Evolutionary conservation across 2,797 vertebrate genomes (phyloP), one percentile per base, ranked within the genome.

Genomic region (Mormyrops attenuatus): DNA sequence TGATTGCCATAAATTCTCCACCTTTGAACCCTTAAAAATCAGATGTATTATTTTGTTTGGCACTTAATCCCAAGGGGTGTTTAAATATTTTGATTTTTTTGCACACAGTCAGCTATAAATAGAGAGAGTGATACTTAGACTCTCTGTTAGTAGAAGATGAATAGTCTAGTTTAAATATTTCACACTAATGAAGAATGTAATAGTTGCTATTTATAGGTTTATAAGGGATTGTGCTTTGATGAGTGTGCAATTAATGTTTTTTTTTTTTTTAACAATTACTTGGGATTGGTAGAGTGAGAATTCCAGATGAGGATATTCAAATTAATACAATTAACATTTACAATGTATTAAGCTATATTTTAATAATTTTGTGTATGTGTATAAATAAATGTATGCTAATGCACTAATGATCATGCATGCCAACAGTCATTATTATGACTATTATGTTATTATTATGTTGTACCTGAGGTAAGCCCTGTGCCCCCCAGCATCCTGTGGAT

Each of bases 121-220:
- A 50, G 66, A 80, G 63, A 84, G 49, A 57, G 52, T 49, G 41
- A 22, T 17, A 22, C 52, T 49, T 41, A 85, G 53, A 47, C 41
- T 22, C 11, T 88, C 2, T 82, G 77, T 77, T 57, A 41, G 38
- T 34, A 53, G 77, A 34, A 85, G 88, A 89, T 89, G 57, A 85
- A 89, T 86, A 85, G 82, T 52, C 84, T 50, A 52, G 55, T 87
- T 87, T 89, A 17, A 89, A 89, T 89, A 89, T 89, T 89, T 89
- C 85, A 89, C 80, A 89, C 20, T 89, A 66, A 87, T 53, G 57
- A 69, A 73, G 84, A 89, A 49, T 15, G 2, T 88, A 88, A 88
- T 80, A 82, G 69, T 66, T 80, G 49, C 88, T 66, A 88, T 88
- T 88, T 77, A 53, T 88, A 80, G 63, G 47, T 49, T 80, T 66